Evolutionary conservation across 2,113 vertebrate species (phyloP).

Genomic region (Oenanthe oenanthe): DNA sequence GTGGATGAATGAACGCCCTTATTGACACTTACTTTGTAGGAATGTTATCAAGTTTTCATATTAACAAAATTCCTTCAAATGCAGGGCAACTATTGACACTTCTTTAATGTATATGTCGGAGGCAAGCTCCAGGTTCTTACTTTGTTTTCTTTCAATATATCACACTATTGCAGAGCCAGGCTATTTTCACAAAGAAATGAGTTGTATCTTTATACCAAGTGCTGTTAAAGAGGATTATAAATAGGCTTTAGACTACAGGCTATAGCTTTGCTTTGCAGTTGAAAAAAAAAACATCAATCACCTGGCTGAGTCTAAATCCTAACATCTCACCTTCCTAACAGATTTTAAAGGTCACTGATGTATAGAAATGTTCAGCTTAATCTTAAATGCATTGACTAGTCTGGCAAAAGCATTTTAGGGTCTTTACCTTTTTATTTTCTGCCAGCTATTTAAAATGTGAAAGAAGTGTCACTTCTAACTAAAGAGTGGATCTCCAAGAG

Average conservation of each 20-base stretch:
- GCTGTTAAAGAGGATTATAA: constrained; percentile 63
- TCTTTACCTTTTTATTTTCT: constrained; percentile 43
- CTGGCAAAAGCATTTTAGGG: constrained; percentile 38
- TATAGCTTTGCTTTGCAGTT: constrained; percentile 61
- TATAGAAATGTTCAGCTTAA: constrained; percentile 64
- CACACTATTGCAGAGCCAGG: background rate
- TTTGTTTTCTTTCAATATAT: constrained; percentile 49
- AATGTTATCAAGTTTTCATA: background rate
- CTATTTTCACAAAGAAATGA: constrained; percentile 61
- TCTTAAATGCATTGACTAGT: constrained; percentile 63
- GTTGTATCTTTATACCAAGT: constrained; percentile 61
- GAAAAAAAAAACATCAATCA: constrained; percentile 60
- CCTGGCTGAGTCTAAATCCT: constrained; percentile 63
- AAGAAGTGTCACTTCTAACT: constrained; percentile 45
- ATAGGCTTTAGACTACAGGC: constrained; percentile 60
- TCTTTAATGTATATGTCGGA: background rate
- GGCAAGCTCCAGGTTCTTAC: background rate
- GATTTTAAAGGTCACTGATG: constrained; percentile 67
- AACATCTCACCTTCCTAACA: constrained; percentile 64
- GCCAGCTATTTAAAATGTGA: constrained; percentile 58
- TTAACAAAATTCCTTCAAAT: background rate
- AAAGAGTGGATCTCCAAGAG: constrained; percentile 37
- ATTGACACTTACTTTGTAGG: background rate
- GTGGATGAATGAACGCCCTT: background rate
- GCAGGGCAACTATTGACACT: background rate